These are phyloP conservation scores for Lamproptera curius DNA, from an alignment of 2,888 invertebrate species.

Conservation along the genomic window DNA sequence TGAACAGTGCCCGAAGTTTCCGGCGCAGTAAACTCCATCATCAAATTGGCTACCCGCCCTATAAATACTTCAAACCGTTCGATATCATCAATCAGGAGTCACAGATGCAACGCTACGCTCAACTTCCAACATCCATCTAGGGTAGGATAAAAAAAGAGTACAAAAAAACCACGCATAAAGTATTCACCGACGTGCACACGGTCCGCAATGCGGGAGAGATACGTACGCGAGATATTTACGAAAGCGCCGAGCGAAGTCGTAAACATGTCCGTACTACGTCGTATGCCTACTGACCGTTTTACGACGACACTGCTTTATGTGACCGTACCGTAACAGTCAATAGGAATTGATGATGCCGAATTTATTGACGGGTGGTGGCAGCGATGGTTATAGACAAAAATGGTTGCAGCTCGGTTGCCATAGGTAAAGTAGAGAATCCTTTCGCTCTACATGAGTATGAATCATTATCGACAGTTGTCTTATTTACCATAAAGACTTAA, in stretches of 20 bases:
- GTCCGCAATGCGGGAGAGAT: slow-evolving; percentile 12
- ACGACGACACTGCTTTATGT: slow-evolving; percentile 12
- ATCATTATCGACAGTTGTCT: no score
- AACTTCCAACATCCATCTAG: slow-evolving; percentile 27
- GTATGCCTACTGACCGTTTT: slow-evolving; percentile 12
- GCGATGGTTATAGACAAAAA: no score
- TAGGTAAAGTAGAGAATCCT: no score
- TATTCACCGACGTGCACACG: slow-evolving; percentile 8
- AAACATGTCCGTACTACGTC: slow-evolving; percentile 7
- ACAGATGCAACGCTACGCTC: neutral
- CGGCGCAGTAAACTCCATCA: no score
- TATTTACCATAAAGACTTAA: no score
- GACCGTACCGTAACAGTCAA: no score
- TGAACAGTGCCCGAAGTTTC: no score
- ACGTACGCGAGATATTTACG: slow-evolving; percentile 14
- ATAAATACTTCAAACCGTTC: neutral
- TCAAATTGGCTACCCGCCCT: neutral
- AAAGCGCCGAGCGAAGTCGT: slow-evolving; percentile 17
- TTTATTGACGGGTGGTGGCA: no score
- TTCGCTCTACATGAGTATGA: no score
- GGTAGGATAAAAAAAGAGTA: neutral
- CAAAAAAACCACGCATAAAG: slow-evolving; percentile 13
- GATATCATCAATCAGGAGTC: neutral
- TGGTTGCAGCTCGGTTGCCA: no score
- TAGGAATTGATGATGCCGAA: no score